These are phyloP conservation scores for Pissodes strobi DNA, from an alignment of 1,140 invertebrate species.

Conservation along the genomic window DNA sequence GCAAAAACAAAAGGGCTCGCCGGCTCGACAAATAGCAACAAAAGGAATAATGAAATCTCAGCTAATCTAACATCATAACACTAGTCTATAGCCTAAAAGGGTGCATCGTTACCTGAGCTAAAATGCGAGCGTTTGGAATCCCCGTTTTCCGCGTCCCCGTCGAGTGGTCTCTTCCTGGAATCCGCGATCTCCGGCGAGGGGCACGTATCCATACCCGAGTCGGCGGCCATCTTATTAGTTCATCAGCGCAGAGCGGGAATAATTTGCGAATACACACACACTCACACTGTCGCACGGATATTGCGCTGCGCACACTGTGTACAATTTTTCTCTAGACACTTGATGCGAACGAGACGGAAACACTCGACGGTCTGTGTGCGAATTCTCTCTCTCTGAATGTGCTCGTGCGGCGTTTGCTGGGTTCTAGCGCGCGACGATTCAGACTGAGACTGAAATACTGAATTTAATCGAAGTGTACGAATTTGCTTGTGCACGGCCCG, in stretches of 20 bases:
- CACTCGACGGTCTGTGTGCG: slow-evolving; percentile 5
- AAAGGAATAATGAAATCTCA: neutral
- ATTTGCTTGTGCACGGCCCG: slow-evolving; percentile 26
- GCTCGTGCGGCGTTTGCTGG: neutral
- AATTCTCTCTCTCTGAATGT: slow-evolving; percentile 7
- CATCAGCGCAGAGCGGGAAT: slow-evolving; percentile 47
- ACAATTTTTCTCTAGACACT: neutral
- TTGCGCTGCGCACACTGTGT: slow-evolving; percentile 29
- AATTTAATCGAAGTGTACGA: slow-evolving; percentile 30
- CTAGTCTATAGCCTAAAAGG: slow-evolving; percentile 1
- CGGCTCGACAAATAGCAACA: too few relatives aligned
- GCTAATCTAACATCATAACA: slow-evolving; percentile 16
- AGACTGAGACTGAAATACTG: too few relatives aligned
- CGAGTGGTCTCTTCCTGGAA: slow-evolving; percentile 84
- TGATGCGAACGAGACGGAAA: slow-evolving; percentile 9
- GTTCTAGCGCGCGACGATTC: slow-evolving; percentile 12
- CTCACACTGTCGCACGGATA: slow-evolving; percentile 31
- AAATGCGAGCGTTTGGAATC: slow-evolving; percentile 87
- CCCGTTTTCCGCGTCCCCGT: slow-evolving; percentile 83
- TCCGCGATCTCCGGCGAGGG: slow-evolving; percentile 79
- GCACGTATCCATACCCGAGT: slow-evolving; percentile 81
- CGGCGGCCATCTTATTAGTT: slow-evolving; percentile 69
- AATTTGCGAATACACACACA: slow-evolving; percentile 20
- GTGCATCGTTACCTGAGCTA: slow-evolving; percentile 72
- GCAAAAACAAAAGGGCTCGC: too few relatives aligned